Evolutionary conservation across 2,888 invertebrate species (phyloP).

Genomic region (Tenodera sinensis): DNA sequence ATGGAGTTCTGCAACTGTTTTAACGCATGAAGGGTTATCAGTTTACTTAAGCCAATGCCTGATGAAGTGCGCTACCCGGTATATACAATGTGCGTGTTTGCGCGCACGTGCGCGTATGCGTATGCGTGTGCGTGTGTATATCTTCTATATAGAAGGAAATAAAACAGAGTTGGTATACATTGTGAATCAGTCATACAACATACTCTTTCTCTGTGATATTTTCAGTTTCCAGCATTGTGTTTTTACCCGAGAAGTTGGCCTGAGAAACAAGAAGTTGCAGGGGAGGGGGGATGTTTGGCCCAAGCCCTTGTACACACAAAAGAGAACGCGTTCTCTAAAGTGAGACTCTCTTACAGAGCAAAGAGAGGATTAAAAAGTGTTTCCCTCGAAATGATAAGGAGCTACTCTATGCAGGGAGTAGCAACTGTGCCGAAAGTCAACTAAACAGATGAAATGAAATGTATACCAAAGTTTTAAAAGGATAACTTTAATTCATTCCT

Average conservation of each 20-base stretch:
- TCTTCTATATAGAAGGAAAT: no score
- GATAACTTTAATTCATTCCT: not conserved
- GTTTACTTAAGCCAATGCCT: no score
- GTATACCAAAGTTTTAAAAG: not conserved
- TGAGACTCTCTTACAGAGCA: not conserved
- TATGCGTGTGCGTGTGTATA: no score
- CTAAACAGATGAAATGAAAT: not conserved
- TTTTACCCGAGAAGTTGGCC: not conserved
- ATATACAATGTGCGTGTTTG: no score
- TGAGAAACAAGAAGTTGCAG: not conserved
- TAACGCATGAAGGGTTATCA: no score
- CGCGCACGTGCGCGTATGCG: no score
- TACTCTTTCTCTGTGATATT: no score
- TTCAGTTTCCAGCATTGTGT: not conserved
- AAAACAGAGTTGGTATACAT: no score
- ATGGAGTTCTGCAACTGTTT: no score
- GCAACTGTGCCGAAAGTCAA: not conserved
- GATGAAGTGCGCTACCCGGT: no score
- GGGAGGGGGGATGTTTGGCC: not conserved
- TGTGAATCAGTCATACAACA: no score
- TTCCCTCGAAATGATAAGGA: not conserved
- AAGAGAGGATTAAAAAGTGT: not conserved
- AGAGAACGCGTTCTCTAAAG: not conserved
- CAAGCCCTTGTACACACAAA: not conserved
- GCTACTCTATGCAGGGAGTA: not conserved